Conservation (phyloP, 2,113 vertebrate species). For the Micronycteris hirsuta region DNA sequence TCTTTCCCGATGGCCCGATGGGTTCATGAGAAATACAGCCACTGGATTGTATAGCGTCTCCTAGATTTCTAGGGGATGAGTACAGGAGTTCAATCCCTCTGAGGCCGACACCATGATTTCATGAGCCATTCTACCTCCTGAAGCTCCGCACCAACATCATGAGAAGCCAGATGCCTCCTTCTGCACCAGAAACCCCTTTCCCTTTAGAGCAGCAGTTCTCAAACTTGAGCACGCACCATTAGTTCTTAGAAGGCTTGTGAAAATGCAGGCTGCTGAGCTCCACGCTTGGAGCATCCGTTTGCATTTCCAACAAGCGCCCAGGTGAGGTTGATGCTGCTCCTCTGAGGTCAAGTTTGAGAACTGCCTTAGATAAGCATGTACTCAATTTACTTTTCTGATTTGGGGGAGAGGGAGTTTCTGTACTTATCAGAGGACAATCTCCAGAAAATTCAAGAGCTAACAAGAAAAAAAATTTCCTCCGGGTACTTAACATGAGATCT, state of each 20-base stretch:
- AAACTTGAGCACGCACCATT: neutral
- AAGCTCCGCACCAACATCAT: neutral
- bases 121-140: neutral
- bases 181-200: neutral
- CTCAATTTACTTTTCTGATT: neutral
- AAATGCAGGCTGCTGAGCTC: neutral
- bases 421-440: neutral
- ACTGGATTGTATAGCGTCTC: neutral
- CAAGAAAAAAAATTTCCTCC: neutral
- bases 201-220: neutral
- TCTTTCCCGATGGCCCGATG: neutral
- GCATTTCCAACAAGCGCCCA: neutral
- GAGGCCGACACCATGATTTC: neutral
- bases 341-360: neutral
- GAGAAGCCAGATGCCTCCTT: neutral
- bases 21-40: neutral
- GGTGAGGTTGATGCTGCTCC: neutral
- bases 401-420: neutral
- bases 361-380: neutral
- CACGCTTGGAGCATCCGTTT: neutral
- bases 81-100: accelerated
- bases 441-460: neutral
- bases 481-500: neutral
- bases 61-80: neutral
- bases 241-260: neutral